Evolutionary conservation across 1,140 invertebrate genomes (phyloP).

Genomic region (Nasonia vitripennis): DNA sequence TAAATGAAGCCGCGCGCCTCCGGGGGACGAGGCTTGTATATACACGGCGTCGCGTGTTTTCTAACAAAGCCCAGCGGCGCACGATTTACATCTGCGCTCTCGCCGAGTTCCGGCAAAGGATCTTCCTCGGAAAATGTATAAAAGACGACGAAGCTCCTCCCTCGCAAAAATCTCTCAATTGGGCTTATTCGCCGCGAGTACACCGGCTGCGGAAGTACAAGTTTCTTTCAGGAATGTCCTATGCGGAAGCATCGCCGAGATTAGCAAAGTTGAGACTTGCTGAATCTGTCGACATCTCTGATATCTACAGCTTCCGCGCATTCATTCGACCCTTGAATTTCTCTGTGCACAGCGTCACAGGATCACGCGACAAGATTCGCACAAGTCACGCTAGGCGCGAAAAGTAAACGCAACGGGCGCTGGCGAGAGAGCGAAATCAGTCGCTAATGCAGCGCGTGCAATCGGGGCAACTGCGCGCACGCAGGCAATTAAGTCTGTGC

Average conservation of each 20-base stretch:
- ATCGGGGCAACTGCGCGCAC: background rate
- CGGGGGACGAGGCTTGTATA: background rate
- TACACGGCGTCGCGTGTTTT: constrained; percentile 11
- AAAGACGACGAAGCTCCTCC: background rate
- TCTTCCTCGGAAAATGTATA: background rate
- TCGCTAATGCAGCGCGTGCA: background rate
- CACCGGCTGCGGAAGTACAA: no score
- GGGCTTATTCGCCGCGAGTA: background rate
- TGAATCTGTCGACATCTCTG: no score
- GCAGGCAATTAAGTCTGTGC: constrained; percentile 11
- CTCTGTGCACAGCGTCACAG: no score
- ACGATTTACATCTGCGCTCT: constrained; percentile 20
- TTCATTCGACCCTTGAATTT: no score
- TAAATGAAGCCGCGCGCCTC: constrained; percentile 31
- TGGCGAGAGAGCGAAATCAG: no score
- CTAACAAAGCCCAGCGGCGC: constrained; percentile 22
- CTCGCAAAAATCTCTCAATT: constrained; percentile 20
- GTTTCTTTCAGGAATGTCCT: no score
- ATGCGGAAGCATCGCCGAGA: no score
- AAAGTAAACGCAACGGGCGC: no score
- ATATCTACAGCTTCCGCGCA: no score
- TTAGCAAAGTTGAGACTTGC: no score
- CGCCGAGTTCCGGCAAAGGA: background rate
- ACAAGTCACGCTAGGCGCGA: background rate
- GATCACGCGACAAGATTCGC: no score